A percentile compares a stretch with the other conserved stretches of the same genome.
These are phyloP conservation scores for Leucosticte australis DNA, from an alignment of 2,113 vertebrate genomes.

Conservation along the genomic window DNA sequence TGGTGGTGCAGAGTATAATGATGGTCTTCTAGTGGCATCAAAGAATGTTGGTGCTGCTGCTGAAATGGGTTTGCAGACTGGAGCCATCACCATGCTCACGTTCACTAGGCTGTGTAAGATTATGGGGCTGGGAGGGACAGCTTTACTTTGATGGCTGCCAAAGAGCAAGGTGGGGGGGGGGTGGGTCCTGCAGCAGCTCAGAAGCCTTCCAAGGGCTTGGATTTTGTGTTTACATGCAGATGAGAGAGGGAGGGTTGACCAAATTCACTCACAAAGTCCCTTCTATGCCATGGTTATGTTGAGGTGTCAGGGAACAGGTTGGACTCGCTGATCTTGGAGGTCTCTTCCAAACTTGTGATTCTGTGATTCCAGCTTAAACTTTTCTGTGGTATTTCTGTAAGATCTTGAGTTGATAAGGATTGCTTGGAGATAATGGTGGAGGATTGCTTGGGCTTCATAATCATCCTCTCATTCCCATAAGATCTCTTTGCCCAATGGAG, in stretches of 20 bases:
- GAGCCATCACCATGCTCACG: background rate
- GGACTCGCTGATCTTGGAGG: too few relatives aligned
- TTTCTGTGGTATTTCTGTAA: background rate
- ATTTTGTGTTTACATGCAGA: background rate
- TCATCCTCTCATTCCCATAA: background rate
- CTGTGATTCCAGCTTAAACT: background rate
- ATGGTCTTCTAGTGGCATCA: background rate
- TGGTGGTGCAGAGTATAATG: background rate
- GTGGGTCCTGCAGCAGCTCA: background rate
- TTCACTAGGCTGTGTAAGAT: background rate
- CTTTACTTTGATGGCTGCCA: background rate
- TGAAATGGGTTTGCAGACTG: background rate
- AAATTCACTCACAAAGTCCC: background rate
- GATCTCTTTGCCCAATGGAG: background rate
- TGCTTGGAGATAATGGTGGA: background rate
- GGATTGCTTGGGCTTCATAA: background rate
- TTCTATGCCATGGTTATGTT: background rate
- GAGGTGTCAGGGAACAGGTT: too few relatives aligned
- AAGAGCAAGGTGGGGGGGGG: background rate
- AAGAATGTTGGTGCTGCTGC: background rate
- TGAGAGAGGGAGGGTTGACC: background rate
- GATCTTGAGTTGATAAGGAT: background rate
- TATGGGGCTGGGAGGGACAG: background rate
- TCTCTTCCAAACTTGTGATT: too few relatives aligned
- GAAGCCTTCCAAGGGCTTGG: background rate